Percentiles rank a stretch among this genome's conserved stretches.
phyloP scores from a whole-genome alignment of 2,113 vertebrate genomes.

The Zingel zingel region DNA sequence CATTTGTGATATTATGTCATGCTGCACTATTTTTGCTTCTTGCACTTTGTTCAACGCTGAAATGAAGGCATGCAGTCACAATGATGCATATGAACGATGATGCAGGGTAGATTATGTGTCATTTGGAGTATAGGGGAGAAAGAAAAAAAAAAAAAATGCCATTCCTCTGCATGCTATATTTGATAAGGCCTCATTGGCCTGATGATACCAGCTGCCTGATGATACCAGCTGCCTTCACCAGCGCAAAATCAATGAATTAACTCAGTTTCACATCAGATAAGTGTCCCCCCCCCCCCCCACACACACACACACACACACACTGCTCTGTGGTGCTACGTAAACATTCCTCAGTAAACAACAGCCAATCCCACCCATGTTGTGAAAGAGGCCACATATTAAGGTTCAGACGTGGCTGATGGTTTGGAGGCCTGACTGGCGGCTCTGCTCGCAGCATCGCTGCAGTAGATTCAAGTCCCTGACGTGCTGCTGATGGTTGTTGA shows the following conservation, averaged over 20 bases:
- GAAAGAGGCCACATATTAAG: constrained; percentile 71
- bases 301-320: neutral
- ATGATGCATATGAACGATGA: too few relatives aligned
- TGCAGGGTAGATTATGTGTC: neutral
- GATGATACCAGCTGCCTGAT: constrained; percentile 43
- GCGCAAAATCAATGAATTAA: constrained; percentile 66
- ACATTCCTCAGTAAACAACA: constrained; percentile 77
- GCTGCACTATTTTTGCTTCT: neutral
- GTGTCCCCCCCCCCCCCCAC: constrained; percentile 49
- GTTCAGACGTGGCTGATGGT: constrained; percentile 64
- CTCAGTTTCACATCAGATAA: constrained; percentile 70
- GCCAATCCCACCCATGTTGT: constrained; percentile 78
- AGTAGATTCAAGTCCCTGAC: neutral
- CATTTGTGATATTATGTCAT: constrained; percentile 48
- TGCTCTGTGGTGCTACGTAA: constrained; percentile 70
- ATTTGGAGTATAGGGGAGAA: neutral
- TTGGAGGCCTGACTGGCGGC: constrained; percentile 37
- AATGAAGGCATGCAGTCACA: neutral
- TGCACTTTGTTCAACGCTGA: neutral
- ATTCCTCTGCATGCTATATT: constrained; percentile 10
- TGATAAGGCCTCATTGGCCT: constrained; percentile 19
- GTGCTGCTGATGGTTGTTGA: constrained; percentile 14
- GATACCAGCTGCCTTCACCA: constrained; percentile 41
- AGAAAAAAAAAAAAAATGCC: neutral
- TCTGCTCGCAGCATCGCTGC: constrained; percentile 25